Evolutionary conservation across 2,113 vertebrate genomes (phyloP).

Genomic region (Nansenia antarctica): DNA sequence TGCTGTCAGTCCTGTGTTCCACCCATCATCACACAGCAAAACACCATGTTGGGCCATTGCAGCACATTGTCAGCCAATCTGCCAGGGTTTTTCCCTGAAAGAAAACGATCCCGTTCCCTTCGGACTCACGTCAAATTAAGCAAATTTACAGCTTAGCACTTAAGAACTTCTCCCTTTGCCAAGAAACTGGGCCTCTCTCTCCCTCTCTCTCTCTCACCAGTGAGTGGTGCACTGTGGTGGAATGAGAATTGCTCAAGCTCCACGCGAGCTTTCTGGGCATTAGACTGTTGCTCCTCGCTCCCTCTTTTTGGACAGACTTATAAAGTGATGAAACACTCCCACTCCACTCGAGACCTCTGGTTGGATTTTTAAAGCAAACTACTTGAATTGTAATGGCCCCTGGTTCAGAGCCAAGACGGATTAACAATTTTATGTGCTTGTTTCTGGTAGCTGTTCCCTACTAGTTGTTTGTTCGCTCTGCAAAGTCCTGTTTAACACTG

Average conservation of each 20-base stretch:
- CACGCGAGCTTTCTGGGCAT: conserved; percentile 25
- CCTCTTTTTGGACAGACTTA: conserved; percentile 56
- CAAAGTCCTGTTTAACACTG: conserved; percentile 56
- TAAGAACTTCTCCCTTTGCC: conserved; percentile 73
- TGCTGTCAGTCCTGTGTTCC: conserved; percentile 63
- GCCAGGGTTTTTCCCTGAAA: conserved; percentile 69
- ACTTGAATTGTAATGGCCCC: conserved; percentile 65
- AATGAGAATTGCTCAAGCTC: conserved; percentile 60
- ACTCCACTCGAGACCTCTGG: conserved; percentile 58
- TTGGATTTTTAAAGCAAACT: conserved; percentile 59
- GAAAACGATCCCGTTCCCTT: conserved; percentile 70
- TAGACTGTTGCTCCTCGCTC: conserved; percentile 50
- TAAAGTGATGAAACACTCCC: conserved; percentile 61
- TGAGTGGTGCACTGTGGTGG: conserved; percentile 50
- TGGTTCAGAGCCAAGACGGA: conserved; percentile 57
- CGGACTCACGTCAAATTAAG: conserved; percentile 79
- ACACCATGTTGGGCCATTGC: conserved; percentile 71
- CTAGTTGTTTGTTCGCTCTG: conserved; percentile 59
- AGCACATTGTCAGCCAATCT: conserved; percentile 72
- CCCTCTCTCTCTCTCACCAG: conserved; percentile 24
- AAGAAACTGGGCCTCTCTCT: conserved; percentile 63
- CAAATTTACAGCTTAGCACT: conserved; percentile 80
- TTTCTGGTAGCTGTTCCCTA: conserved; percentile 56
- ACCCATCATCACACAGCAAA: conserved; percentile 59
- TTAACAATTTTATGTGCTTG: conserved; percentile 46